Percentiles rank a stretch among this genome's conserved stretches.
These are phyloP conservation scores for Eueremaeus valkanovi DNA, from an alignment of 2,888 invertebrate genomes.

Conservation along the genomic window DNA sequence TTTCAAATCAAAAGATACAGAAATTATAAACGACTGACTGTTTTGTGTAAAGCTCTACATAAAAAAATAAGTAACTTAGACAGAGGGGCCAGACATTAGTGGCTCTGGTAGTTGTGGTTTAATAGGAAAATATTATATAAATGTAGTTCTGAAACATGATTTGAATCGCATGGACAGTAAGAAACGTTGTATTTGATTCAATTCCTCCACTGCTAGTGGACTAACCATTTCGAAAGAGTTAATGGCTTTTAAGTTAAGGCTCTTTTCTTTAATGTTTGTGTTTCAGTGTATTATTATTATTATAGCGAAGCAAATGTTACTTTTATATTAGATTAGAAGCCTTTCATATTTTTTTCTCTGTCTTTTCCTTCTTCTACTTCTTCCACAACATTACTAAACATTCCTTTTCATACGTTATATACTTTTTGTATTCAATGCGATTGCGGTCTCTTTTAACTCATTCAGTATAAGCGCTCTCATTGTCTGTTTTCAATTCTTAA, in stretches of 20 bases:
- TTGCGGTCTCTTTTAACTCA: slow-evolving; percentile 28
- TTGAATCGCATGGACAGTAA: background rate
- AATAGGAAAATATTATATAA: slow-evolving; percentile 11
- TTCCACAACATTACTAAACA: background rate
- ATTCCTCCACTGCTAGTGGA: background rate
- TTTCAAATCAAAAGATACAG: background rate
- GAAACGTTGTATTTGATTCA: background rate
- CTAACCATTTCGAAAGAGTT: background rate
- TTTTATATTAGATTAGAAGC: background rate
- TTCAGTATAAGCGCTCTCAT: slow-evolving; percentile 22
- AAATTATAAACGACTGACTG: background rate
- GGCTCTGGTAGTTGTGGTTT: background rate
- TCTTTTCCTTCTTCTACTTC: background rate
- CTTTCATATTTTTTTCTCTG: background rate
- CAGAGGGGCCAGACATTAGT: background rate
- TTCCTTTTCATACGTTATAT: background rate
- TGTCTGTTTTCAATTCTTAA: slow-evolving; percentile 13
- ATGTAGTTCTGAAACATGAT: background rate
- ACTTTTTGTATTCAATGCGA: too few species aligned
- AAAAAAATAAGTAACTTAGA: too few species aligned
- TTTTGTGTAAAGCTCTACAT: background rate
- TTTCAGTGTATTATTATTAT: background rate
- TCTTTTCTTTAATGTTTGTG: slow-evolving; percentile 11
- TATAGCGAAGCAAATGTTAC: slow-evolving; percentile 8
- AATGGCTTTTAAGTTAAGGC: slow-evolving; percentile 26